Conservation (phyloP, 2,113 vertebrate species). For the Triplophysa siluroides region DNA sequence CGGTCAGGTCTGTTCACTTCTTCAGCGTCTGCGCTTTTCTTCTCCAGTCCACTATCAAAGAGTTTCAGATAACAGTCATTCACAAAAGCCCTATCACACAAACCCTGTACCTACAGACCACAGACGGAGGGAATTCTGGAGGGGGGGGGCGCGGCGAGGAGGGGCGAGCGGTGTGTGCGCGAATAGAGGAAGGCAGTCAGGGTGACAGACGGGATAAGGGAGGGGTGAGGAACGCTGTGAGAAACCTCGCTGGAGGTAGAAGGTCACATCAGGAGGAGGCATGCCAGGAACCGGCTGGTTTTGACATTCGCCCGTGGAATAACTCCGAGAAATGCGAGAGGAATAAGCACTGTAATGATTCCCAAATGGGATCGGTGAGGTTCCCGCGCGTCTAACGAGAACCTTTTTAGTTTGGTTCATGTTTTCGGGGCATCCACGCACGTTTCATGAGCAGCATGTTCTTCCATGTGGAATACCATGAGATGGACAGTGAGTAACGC, state of each 20-base stretch:
- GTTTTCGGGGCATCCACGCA: conserved; percentile 1
- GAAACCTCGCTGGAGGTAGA: background rate
- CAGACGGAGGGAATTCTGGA: background rate
- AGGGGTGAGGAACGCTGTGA: background rate
- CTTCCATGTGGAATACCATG: conserved; percentile 88
- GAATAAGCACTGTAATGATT: background rate
- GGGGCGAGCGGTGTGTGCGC: background rate
- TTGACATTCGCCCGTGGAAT: background rate
- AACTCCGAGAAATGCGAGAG: background rate
- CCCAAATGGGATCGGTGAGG: conserved; percentile 6
- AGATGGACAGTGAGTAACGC: conserved; percentile 94
- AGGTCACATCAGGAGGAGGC: conserved; percentile 7
- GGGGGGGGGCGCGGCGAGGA: background rate
- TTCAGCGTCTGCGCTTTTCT: background rate
- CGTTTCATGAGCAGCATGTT: conserved; percentile 20
- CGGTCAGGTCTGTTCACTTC: background rate
- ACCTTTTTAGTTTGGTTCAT: background rate
- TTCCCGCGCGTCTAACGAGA: background rate
- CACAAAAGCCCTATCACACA: conserved; percentile 38
- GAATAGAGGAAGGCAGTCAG: background rate
- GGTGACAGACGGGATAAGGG: conserved; percentile 5
- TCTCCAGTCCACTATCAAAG: conserved; percentile 26
- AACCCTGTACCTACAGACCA: conserved; percentile 17
- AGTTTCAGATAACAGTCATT: conserved; percentile 34
- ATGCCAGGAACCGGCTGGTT: conserved; percentile 7